Evolutionary conservation across 2,113 vertebrate genomes (phyloP), one percentile per base, ranked within the genome.

Genomic region (Larimichthys crocea): DNA sequence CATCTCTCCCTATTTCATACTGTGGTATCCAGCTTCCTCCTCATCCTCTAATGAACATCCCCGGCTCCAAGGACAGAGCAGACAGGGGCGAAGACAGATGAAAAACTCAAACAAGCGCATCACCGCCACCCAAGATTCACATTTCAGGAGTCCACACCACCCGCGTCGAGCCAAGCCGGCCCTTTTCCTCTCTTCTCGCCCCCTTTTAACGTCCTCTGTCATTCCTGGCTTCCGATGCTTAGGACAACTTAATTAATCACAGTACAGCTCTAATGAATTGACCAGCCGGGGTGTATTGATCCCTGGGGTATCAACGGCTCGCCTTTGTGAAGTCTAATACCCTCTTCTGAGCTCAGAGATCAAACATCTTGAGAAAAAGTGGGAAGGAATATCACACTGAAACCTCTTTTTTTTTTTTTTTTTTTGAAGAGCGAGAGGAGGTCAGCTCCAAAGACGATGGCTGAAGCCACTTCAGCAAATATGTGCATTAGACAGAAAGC

Each of bases 211-310:
- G 48, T 83, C 84, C 78, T 79, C 76, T 74, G 67, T 88, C 67
- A 40, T 77, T 86, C 72, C 56, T 35, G 26, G 77, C 84, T 91
- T 90, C 90, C 67, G 81, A 90, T 88, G 81, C 74, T 85, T 77
- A 85, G 77, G 88, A 92, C 85, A 81, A 84, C 88, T 86, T 92
- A 91, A 94, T 95, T 94, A 93, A 95, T 95, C 93, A 91, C 83
- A 77, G 86, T 90, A 82, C 68, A 60, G 79, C 84, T 90, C 87
- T 92, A 93, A 94, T 92, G 89, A 93, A 93, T 92, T 86, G 92
- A 91, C 88, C 89, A 80, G 84, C 83, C 85, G 22, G 82, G 86
- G 66, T 20, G 80, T 90, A 94, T 94, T 92, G 93, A 93, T 94
- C 93, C 86, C 86, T 65, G 44, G 72, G 89, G 91, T 88, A 87